These are phyloP conservation scores for Peromyscus leucopus DNA, from an alignment of 2,113 vertebrate genomes.

Conservation along the genomic window DNA sequence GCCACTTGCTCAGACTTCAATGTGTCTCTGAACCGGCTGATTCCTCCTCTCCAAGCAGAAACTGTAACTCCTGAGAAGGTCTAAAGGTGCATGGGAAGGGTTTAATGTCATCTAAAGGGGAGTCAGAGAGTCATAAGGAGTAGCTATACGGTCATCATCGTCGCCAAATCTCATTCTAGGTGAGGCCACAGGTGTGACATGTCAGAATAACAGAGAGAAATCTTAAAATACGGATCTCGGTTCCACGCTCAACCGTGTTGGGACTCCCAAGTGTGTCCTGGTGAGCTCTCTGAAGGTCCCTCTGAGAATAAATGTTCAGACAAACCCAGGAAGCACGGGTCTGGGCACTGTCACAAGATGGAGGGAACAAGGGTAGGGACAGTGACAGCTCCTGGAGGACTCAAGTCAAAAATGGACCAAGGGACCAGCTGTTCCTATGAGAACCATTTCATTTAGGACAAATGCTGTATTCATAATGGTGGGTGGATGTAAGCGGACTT, in stretches of 20 bases:
- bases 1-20: not conserved
- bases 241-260: not conserved
- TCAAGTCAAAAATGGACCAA: not conserved
- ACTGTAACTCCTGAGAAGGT: not conserved
- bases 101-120: not conserved
- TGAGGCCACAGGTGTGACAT: not conserved
- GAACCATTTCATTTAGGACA: not conserved
- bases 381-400: not conserved
- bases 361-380: not conserved
- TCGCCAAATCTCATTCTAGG: not conserved
- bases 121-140: not conserved
- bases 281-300: not conserved
- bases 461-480: not conserved
- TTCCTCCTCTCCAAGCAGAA: not conserved
- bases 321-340: not conserved
- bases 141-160: not conserved
- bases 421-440: not conserved
- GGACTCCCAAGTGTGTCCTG: not conserved
- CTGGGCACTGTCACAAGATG: not conserved
- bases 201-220: constrained; percentile 25
- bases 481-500: not conserved
- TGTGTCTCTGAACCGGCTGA: not conserved
- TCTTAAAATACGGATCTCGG: constrained; percentile 16
- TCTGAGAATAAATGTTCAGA: not conserved
- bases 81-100: not conserved